Evolutionary conservation across 1,140 invertebrate genomes (phyloP).

Genomic region (Lepidurus apus): DNA sequence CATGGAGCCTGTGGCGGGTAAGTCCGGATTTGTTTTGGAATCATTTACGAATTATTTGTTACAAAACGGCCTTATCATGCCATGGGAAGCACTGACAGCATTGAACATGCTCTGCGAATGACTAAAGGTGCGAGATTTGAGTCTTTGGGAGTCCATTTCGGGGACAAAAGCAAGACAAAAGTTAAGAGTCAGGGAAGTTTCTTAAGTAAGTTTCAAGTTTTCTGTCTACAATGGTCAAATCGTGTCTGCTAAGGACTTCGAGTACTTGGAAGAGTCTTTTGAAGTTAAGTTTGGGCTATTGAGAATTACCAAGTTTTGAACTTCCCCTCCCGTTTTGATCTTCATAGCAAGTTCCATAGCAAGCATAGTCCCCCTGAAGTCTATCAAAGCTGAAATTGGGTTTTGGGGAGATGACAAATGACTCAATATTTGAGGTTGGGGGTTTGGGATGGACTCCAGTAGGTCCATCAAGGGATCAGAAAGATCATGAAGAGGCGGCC

Average conservation of each 20-base stretch:
- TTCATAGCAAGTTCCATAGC: too few relatives aligned
- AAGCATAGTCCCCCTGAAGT: not conserved
- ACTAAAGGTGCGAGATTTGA: too few relatives aligned
- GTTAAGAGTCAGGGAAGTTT: too few relatives aligned
- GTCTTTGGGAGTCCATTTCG: too few relatives aligned
- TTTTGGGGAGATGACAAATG: not conserved
- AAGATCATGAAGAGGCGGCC: not conserved
- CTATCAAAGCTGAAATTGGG: slow-evolving; percentile 11
- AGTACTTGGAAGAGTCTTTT: slow-evolving; percentile 8
- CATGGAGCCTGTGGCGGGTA: slow-evolving; percentile 7
- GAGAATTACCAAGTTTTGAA: not conserved
- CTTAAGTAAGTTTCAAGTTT: not conserved
- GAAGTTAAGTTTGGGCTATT: not conserved
- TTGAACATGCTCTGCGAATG: not conserved
- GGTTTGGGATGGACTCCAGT: not conserved
- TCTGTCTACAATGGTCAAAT: not conserved
- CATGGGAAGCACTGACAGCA: too few relatives aligned
- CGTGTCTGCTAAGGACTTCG: not conserved
- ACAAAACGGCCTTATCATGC: not conserved
- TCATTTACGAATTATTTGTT: not conserved
- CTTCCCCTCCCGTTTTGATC: not conserved
- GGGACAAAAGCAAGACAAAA: too few relatives aligned
- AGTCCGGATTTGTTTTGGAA: not conserved
- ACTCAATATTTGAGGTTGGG: not conserved
- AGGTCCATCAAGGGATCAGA: not conserved